Evolutionary conservation across 2,113 vertebrate genomes (phyloP).

Genomic region (Stomatorhinus ivindoensis): DNA sequence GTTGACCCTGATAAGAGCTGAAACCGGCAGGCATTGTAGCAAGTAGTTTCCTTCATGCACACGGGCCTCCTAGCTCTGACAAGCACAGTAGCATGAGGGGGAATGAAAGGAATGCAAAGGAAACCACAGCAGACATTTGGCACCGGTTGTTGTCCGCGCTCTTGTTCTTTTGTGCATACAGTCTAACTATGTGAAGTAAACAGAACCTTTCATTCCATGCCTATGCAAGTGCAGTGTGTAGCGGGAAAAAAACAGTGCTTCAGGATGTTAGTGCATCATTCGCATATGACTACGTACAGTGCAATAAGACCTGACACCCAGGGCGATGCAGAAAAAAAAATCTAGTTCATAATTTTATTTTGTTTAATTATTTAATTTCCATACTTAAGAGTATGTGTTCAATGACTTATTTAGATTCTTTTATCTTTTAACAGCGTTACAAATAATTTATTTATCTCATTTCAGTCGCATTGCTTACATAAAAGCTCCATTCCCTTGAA

Average conservation of each 20-base stretch:
- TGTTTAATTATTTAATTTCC: not conserved
- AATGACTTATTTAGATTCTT: not conserved
- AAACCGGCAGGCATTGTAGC: not conserved
- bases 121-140: not conserved
- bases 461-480: not conserved
- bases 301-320: not conserved
- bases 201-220: not conserved
- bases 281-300: not conserved
- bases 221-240: not conserved
- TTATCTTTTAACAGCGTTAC: not conserved
- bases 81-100: not conserved
- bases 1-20: not conserved
- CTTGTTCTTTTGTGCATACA: not conserved
- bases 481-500: not conserved
- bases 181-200: not conserved
- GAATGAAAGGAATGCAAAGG: not conserved
- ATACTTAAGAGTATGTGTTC: not conserved
- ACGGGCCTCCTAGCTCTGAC: not conserved
- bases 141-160: not conserved
- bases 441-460: slow-evolving; percentile 2
- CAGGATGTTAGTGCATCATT: not conserved
- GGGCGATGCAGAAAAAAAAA: not conserved
- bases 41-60: not conserved
- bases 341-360: not conserved
- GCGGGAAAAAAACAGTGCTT: not conserved